These are phyloP conservation scores for Microtus oregoni DNA, from an alignment of 2,113 vertebrate species.

Conservation along the genomic window DNA sequence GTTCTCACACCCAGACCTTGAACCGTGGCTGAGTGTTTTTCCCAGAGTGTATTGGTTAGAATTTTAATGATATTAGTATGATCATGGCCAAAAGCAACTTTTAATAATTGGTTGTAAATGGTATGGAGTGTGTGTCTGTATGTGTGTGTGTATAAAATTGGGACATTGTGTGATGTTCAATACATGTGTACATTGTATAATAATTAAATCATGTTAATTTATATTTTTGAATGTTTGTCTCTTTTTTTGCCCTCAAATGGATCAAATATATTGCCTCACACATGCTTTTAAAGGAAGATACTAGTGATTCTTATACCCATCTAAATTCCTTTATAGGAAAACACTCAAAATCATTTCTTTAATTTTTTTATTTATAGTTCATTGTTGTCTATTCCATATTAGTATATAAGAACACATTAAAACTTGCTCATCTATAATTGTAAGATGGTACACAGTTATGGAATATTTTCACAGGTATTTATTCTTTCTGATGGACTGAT, in stretches of 20 bases:
- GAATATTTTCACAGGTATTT: not conserved
- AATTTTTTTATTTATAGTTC: not conserved
- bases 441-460: not conserved
- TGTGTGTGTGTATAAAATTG: not conserved
- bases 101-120: not conserved
- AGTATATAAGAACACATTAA: not conserved
- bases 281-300: not conserved
- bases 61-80: not conserved
- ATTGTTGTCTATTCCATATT: not conserved
- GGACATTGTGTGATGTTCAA: not conserved
- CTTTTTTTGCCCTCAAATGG: not conserved
- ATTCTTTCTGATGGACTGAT: not conserved
- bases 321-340: not conserved
- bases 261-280: not conserved
- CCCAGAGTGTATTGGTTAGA: not conserved
- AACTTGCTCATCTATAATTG: not conserved
- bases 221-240: not conserved
- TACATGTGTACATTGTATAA: not conserved
- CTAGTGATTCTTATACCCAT: not conserved
- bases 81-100: not conserved
- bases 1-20: not conserved
- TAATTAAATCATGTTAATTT: not conserved
- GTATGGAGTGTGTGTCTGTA: no score
- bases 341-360: not conserved
- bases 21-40: not conserved